phyloP scores from a whole-genome alignment of 2,113 vertebrate species.

The Machaerirhynchus nigripectus region DNA sequence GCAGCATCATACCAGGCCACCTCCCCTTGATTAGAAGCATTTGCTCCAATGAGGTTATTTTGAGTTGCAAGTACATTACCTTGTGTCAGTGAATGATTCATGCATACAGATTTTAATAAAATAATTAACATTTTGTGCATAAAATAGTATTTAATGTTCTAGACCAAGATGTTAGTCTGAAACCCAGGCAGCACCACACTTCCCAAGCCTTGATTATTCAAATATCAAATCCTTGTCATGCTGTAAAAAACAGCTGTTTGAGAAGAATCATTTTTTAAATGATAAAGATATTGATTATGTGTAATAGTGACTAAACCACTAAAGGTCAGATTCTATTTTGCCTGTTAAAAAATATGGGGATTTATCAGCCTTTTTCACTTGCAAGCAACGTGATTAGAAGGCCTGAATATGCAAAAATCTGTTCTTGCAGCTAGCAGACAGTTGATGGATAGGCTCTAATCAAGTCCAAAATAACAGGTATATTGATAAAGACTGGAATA shows the following conservation, averaged over 20 bases:
- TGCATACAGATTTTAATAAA: neutral
- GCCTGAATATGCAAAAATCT: neutral
- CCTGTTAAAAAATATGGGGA: neutral
- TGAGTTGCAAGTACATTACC: neutral
- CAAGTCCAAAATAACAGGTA: neutral
- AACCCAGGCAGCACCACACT: neutral
- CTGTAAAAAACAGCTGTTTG: neutral
- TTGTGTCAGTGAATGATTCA: neutral
- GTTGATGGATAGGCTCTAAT: neutral
- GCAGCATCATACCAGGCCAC: neutral
- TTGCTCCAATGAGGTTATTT: neutral
- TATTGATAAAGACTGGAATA: neutral
- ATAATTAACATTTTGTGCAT: neutral
- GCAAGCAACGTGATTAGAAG: neutral
- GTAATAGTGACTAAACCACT: neutral
- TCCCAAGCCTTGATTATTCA: neutral
- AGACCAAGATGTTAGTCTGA: neutral
- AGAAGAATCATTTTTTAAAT: neutral
- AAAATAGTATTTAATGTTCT: neutral
- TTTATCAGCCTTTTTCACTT: neutral
- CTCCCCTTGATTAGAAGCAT: neutral
- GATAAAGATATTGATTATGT: neutral
- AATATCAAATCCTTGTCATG: neutral
- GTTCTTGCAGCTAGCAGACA: neutral
- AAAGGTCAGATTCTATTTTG: neutral